Base-by-base conservation (phyloP, 2,113 vertebrate species). In the Prolemur simus region DNA sequence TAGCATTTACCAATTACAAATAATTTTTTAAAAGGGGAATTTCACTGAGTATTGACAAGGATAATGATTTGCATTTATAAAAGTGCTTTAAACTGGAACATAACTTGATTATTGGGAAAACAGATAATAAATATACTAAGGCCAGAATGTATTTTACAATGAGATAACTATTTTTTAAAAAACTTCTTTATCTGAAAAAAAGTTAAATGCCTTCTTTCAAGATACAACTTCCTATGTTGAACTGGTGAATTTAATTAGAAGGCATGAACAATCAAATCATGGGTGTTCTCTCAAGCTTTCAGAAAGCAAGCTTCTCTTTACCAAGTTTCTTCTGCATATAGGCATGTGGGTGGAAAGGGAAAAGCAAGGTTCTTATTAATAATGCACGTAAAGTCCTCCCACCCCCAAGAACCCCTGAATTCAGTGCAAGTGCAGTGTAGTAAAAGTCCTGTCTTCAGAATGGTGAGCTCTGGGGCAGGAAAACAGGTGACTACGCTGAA, bases 21-120 rank as follows among this genome's bases (percentile, higher is more conserved):
- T 93, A 93, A 92, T 93, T 93, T 71, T 60, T 18, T 89, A 90
- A 92, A 78, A 18, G 17, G 23, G 37, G 39, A 20, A 25, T 88
- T 92, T 96, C 58, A 78, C 8, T 86, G 56, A 95, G 32, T 92
- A 3, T 45, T 83, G 39, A 64, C 81, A 89, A 74, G 60, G 74
- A 80, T 77, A 91, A 93, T 71, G 77, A 91, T 89, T 97, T 93
- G 23, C 34, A 77, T 95, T 93, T 96, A 20, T 76, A 91, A 81
- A 37, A 49, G 34, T 80, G 37, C n/a, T 94, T 96, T 93, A 87
- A 95, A 95, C 5, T 68, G 69, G 56, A 81, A 71, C 23, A 32
- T 81, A 95, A 71, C 42, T 94, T 78, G 39, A 87, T 12, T 80
- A 81, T 95, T 39, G 92, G 82, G 84, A 91, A 95, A 96, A 63